Evolutionary conservation across 2,888 invertebrate genomes (phyloP).

Genomic region (Nesidiocoris tenuis): DNA sequence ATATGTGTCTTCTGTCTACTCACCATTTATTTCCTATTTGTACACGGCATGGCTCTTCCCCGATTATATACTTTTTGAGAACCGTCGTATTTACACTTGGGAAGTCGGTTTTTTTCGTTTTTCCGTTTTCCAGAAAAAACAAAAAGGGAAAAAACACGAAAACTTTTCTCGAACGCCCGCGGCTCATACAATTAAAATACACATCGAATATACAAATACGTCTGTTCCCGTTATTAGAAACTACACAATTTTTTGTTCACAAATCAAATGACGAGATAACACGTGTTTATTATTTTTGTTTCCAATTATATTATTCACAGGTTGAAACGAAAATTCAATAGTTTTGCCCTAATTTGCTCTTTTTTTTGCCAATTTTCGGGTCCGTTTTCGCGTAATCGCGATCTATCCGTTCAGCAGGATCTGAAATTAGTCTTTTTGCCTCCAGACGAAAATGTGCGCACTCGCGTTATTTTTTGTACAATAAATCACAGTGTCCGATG

Average conservation of each 20-base stretch:
- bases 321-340: not conserved
- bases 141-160: constrained; percentile 19
- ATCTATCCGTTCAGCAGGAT: constrained; percentile 48
- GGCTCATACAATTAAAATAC: constrained; percentile 48
- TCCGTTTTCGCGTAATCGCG: constrained; percentile 12
- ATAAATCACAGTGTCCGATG: constrained; percentile 39
- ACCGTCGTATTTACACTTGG: constrained; percentile 44
- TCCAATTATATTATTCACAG: constrained; percentile 1
- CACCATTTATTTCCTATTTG: constrained; percentile 48
- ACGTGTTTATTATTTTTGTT: constrained; percentile 35
- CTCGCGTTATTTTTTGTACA: not conserved
- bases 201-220: constrained; percentile 48
- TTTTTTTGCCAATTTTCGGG: not conserved
- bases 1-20: constrained; percentile 42
- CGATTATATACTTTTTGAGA: constrained; percentile 33
- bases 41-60: constrained; percentile 48
- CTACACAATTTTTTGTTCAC: constrained; percentile 42
- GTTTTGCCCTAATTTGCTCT: constrained; percentile 35
- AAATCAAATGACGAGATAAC: constrained; percentile 38
- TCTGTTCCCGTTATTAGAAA: constrained; percentile 46
- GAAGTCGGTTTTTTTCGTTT: too few relatives aligned
- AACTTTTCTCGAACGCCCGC: constrained; percentile 26
- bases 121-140: too few relatives aligned
- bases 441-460: constrained; percentile 41
- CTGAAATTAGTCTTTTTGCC: constrained; percentile 49